A percentile compares a stretch with the other conserved stretches of the same genome.
phyloP scores from a whole-genome alignment of 2,113 vertebrate species.

The Esox niger region DNA sequence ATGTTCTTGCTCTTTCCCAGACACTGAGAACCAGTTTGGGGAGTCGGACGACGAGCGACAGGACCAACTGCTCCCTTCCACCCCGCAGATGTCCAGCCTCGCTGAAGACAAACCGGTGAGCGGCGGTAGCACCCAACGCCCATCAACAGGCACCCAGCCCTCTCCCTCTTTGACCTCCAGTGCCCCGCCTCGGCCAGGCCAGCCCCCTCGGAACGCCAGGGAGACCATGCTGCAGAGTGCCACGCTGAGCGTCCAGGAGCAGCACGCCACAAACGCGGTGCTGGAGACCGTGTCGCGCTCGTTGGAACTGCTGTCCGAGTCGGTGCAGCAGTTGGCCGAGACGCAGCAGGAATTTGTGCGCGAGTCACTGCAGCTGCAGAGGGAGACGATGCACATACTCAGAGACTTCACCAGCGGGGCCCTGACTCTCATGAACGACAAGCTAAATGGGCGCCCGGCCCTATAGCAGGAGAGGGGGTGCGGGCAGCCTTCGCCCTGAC shows the following conservation, averaged over 20 bases:
- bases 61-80: slow-evolving; percentile 43
- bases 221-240: slow-evolving; percentile 54
- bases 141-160: neutral
- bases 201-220: slow-evolving; percentile 5
- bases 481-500: neutral
- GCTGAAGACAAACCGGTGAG: slow-evolving; percentile 47
- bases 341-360: slow-evolving; percentile 78
- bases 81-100: slow-evolving; percentile 24
- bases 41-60: slow-evolving; percentile 70
- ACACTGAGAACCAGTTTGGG: slow-evolving; percentile 50
- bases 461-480: slow-evolving; percentile 48
- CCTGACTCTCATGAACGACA: slow-evolving; percentile 63
- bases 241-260: slow-evolving; percentile 72
- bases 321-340: slow-evolving; percentile 76
- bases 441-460: slow-evolving; percentile 73
- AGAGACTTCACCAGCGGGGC: slow-evolving; percentile 75
- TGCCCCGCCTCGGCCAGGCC: slow-evolving; percentile 4
- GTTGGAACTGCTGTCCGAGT: slow-evolving; percentile 76
- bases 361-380: slow-evolving; percentile 73
- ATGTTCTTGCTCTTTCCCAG: slow-evolving; percentile 37
- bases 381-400: slow-evolving; percentile 75
- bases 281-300: slow-evolving; percentile 74
- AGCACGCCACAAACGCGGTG: slow-evolving; percentile 72
- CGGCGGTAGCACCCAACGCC: slow-evolving; percentile 35
- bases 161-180: neutral